Percentiles rank a stretch among this genome's conserved stretches.
phyloP scores from a whole-genome alignment of 2,113 vertebrate species.

The Cephalopterus ornatus region DNA sequence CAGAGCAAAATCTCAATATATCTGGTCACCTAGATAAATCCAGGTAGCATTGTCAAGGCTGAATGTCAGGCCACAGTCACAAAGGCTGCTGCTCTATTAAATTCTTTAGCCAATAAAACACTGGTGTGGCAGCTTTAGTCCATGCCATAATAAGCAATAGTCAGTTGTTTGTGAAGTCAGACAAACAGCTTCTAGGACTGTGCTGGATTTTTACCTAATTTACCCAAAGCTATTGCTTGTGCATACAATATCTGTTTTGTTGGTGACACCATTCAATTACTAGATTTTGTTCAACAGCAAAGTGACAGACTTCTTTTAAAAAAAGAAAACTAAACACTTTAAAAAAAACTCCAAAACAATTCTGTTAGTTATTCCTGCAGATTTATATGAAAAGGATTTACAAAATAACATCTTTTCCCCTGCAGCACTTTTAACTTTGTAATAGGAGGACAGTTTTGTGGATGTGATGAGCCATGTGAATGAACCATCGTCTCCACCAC shows the following conservation, averaged over 20 bases:
- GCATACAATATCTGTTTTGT: neutral
- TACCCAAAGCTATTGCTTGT: conserved; percentile 4
- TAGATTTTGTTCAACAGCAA: neutral
- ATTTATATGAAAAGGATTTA: neutral
- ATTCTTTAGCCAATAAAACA: conserved; percentile 11
- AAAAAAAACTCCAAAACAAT: neutral
- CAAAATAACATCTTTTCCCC: neutral
- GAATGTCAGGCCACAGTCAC: conserved; percentile 32
- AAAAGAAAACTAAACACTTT: neutral
- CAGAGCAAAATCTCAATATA: conserved; percentile 16
- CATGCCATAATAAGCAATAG: neutral
- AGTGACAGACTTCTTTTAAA: neutral
- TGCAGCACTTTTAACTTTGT: neutral
- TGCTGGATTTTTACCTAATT: conserved; percentile 32
- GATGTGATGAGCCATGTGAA: neutral
- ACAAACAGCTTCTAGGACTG: conserved; percentile 35
- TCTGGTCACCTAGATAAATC: conserved; percentile 60
- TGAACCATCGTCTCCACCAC: neutral
- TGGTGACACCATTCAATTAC: neutral
- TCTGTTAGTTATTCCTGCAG: neutral
- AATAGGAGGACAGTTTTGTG: neutral
- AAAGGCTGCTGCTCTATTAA: conserved; percentile 39
- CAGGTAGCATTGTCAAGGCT: conserved; percentile 39
- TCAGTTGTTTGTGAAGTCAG: neutral
- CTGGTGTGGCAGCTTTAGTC: conserved; percentile 52